Evolutionary conservation across 2,888 invertebrate species (phyloP), one percentile per base, ranked within the genome.

Genomic region (Meta bourneti): DNA sequence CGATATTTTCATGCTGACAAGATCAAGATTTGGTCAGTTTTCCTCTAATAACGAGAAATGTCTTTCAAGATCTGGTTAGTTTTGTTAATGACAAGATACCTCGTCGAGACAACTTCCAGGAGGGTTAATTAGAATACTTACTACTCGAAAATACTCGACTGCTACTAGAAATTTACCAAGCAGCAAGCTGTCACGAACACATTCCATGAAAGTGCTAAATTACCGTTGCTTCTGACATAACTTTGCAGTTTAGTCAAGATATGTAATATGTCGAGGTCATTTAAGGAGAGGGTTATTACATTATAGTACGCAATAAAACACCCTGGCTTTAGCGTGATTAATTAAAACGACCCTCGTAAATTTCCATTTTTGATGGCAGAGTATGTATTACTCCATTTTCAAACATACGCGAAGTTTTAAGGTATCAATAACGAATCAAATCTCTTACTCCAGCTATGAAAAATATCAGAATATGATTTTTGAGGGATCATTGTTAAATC

Each of bases 131-230:
- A 34, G 34, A 34, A 34, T 34, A 34, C 34, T 34, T 34, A 34
- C 34, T 34, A 34, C 34, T 34, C 34, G 34, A 34, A 34, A 34
- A 34, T 4, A 34, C 34, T 34, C 34, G 34, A 34, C 34, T 34
- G 34, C 34, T 34, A 34, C 4, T 34, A 34, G 34, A 34, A 34
- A 34, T 34, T 34, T 34, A 2, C 34, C 34, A 34, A 34, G 34
- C 4, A 34, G 34, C 34, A 4, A 34, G 34, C 34, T 2, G 1
- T 34, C 61, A 61, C 34, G 20, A 0, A 69, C 34, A 16, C 20
- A 77, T 77, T 79, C 54, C 54, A 61, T 54, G 20, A 1, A 11
- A 79, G 34, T 79, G 54, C 34, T 79, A 79, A 79, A 79, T 79
- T 54, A 79, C 16, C 77, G 8, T 69, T 11, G 69, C 69, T 16